Evolutionary conservation across 2,113 vertebrate genomes (phyloP), one percentile per base, ranked within the genome.

Genomic region (Rana temporaria): DNA sequence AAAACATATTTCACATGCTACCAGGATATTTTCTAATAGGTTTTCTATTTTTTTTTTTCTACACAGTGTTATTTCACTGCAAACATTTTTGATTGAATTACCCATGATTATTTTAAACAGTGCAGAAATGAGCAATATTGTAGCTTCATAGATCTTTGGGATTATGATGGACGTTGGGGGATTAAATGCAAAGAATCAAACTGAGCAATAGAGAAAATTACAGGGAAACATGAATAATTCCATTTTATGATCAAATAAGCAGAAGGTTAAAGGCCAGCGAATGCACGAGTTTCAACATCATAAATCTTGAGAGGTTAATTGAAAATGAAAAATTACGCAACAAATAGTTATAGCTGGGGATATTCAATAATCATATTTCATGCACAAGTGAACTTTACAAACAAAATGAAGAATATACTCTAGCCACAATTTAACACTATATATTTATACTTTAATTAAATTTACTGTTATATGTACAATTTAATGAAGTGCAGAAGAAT

Each of bases 221-320:
- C n/a, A 22, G 22, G 20, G 38, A 30, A 48, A 26, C 24, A 65
- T 65, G 38, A 78, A 78, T 78, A 52, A 65, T 42, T 65, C 38
- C 22, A 53, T 65, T 65, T 65, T 15, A 53, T 38, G 53, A 64
- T 76, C 6, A 34, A n/a, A 42, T 38, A 62, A 48, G 20, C 16
- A 78, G 16, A 30, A 66, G 75, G 60, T 78, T 42, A 78, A 78
- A 66, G 62, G 42, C 17, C 38, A 78, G 12, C 66, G 32, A 66
- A 66, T 66, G 53, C 18, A 38, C 1, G 53, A n/a, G 32, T 34
- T 65, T 55, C 18, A 53, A 6, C 48, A 66, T 53, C 38, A 77
- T 48, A 77, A 52, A 62, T 77, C 74, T 17, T 53, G 32, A 24
- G 38, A 65, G 60, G 38, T 65, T 78, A 78, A 78, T 19, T 56